These are phyloP conservation scores for Astropecten irregularis DNA, from an alignment of 53 echinoderm and acorn worm species.

Conservation along the genomic window DNA sequence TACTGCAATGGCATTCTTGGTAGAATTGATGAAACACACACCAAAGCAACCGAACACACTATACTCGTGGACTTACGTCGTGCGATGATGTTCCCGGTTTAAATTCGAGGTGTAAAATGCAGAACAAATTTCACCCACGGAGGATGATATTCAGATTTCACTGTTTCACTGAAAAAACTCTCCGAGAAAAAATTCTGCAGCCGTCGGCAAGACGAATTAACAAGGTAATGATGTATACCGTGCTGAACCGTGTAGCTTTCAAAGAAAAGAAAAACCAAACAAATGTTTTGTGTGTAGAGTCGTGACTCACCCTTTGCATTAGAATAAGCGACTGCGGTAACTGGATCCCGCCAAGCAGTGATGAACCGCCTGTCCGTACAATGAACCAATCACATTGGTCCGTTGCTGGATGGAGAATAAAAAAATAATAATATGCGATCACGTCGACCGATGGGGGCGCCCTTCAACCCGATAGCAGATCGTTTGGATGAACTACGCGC, in stretches of 20 bases:
- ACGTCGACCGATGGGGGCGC: slow-evolving; percentile 7
- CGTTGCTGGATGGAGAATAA: too few relatives aligned
- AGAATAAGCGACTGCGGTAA: slow-evolving; percentile 23
- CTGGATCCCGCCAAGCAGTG: slow-evolving; percentile 14
- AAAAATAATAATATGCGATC: too few relatives aligned
- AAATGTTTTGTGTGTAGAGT: neutral
- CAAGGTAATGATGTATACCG: slow-evolving; percentile 49
- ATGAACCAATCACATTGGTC: slow-evolving; percentile 11
- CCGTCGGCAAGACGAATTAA: slow-evolving; percentile 27
- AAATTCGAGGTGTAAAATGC: too few relatives aligned
- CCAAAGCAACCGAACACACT: too few relatives aligned
- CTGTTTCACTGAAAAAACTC: too few relatives aligned
- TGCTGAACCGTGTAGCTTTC: neutral
- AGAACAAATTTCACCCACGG: too few relatives aligned
- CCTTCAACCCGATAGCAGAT: slow-evolving; percentile 1
- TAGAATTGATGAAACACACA: too few relatives aligned
- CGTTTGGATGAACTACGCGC: slow-evolving; percentile 25
- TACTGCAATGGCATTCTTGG: too few relatives aligned
- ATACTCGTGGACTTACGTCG: too few relatives aligned
- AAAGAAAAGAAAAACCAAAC: too few relatives aligned
- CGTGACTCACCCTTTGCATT: slow-evolving; percentile 49
- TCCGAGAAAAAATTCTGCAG: neutral
- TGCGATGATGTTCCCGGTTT: too few relatives aligned
- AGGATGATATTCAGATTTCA: too few relatives aligned
- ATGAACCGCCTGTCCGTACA: neutral